These are phyloP conservation scores for Horisme vitalbata DNA, from an alignment of 2,888 invertebrate genomes.

Conservation along the genomic window DNA sequence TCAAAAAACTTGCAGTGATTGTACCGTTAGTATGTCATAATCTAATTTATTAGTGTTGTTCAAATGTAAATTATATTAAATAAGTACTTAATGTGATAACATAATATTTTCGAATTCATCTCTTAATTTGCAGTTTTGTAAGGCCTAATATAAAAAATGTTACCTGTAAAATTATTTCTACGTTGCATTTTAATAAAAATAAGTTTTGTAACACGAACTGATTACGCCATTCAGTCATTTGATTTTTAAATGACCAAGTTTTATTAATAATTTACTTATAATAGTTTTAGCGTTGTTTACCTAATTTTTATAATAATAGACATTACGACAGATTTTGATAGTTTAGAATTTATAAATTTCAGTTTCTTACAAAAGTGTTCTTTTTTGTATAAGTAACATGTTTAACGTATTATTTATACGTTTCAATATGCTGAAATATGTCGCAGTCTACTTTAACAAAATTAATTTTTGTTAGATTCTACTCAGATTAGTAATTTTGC, in stretches of 20 bases:
- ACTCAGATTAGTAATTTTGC: too few species aligned
- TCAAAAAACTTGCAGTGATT: too few species aligned
- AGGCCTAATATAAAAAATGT: slow-evolving; percentile 10
- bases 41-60: slow-evolving; percentile 45
- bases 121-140: slow-evolving; percentile 9
- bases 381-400: slow-evolving; percentile 5
- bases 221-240: not conserved
- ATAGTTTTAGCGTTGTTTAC: slow-evolving; percentile 23
- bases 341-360: slow-evolving; percentile 21
- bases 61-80: slow-evolving; percentile 48
- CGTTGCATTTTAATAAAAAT: not conserved
- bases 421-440: too few species aligned
- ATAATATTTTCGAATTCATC: slow-evolving; percentile 25
- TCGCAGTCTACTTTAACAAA: too few species aligned
- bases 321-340: slow-evolving; percentile 16
- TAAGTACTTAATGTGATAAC: slow-evolving; percentile 46
- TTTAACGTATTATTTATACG: slow-evolving; percentile 2
- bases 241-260: slow-evolving; percentile 7
- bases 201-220: not conserved
- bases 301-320: slow-evolving; percentile 11
- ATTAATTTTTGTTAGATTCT: too few species aligned
- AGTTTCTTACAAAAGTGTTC: slow-evolving; percentile 10
- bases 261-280: slow-evolving; percentile 5
- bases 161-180: not conserved
- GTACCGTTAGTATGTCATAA: slow-evolving; percentile 20